phyloP scores from a whole-genome alignment of 23 tunicate species.

The Corella eumyota region DNA sequence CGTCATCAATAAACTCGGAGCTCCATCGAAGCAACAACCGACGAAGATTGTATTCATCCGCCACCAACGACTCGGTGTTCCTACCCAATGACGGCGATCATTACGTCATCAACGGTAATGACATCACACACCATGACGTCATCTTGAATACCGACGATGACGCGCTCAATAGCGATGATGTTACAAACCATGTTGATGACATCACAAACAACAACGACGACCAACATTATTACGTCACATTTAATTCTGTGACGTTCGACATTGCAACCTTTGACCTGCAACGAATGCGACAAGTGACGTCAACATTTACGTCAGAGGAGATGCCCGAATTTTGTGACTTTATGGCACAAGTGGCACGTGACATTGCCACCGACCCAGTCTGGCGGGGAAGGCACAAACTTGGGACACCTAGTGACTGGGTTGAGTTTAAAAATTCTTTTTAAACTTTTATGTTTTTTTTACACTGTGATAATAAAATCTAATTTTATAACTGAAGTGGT shows the following conservation, averaged over 20 bases:
- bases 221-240: conserved; percentile 45
- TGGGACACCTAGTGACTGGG: conserved; percentile 54
- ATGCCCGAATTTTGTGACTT: conserved; percentile 62
- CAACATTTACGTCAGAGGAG: conserved; percentile 21
- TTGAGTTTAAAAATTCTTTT: conserved; percentile 18
- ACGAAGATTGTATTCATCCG: neutral
- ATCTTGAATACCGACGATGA: too few species aligned
- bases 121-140: too few species aligned
- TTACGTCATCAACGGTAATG: too few species aligned
- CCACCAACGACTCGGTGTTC: neutral
- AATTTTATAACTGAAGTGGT: too few species aligned
- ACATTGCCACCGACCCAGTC: conserved; percentile 23
- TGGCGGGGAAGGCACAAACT: conserved; percentile 42
- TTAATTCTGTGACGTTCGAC: conserved; percentile 54
- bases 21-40: neutral
- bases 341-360: conserved; percentile 17
- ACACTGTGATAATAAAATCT: too few species aligned
- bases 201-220: neutral
- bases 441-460: too few species aligned
- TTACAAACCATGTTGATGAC: too few species aligned
- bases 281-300: conserved; percentile 47
- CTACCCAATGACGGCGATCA: too few species aligned
- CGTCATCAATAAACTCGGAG: conserved; percentile 20
- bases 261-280: conserved; percentile 26
- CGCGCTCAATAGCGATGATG: too few species aligned